Evolutionary conservation across 1,140 invertebrate species (phyloP).

Genomic region (Ruditapes philippinarum): DNA sequence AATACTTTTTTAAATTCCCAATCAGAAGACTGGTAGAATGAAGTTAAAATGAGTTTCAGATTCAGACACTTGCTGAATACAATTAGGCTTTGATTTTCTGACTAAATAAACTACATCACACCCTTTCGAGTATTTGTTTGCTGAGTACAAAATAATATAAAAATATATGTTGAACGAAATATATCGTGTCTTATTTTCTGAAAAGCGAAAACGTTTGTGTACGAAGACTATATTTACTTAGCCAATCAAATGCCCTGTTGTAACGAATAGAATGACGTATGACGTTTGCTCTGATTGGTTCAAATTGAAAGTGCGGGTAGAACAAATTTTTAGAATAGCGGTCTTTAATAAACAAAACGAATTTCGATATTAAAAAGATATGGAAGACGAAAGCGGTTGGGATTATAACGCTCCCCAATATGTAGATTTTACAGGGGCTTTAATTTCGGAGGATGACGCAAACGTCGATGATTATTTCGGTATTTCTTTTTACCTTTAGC

Average conservation of each 20-base stretch:
- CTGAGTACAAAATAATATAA: too few species aligned
- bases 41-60: too few species aligned
- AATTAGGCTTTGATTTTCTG: too few species aligned
- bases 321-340: slow-evolving; percentile 72
- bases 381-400: slow-evolving; percentile 71
- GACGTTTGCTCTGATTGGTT: slow-evolving; percentile 73
- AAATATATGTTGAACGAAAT: too few species aligned
- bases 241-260: neutral
- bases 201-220: too few species aligned
- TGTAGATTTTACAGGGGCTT: slow-evolving; percentile 80
- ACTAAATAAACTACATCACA: too few species aligned
- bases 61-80: too few species aligned
- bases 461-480: slow-evolving; percentile 81
- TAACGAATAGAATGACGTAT: neutral
- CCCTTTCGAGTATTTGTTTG: too few species aligned
- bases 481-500: too few species aligned
- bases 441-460: slow-evolving; percentile 70
- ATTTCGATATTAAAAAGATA: slow-evolving; percentile 3
- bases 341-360: neutral
- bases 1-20: too few species aligned
- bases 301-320: slow-evolving; percentile 74
- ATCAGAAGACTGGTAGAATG: too few species aligned
- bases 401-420: slow-evolving; percentile 83
- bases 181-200: too few species aligned
- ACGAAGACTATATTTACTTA: neutral